Conservation (phyloP, 2,888 invertebrate genomes). For the Horisme vitalbata region DNA sequence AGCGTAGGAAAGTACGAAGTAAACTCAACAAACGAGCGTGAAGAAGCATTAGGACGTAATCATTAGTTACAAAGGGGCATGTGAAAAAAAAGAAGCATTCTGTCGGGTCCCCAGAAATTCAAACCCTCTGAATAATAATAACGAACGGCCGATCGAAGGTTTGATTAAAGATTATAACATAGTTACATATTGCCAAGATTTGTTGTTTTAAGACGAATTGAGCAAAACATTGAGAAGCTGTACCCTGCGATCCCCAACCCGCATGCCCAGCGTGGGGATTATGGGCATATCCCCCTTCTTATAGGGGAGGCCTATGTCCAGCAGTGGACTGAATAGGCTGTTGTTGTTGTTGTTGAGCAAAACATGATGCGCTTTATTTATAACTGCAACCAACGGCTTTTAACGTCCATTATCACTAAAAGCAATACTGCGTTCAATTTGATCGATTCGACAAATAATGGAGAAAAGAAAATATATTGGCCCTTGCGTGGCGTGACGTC, state of each 20-base stretch:
- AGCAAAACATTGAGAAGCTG: no score
- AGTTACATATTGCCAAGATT: background rate
- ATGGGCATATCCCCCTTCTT: no score
- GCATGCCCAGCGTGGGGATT: no score
- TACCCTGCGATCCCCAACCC: no score
- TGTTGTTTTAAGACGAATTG: background rate
- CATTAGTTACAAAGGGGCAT: slow-evolving; percentile 28
- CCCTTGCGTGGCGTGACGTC: slow-evolving; percentile 49
- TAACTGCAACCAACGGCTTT: slow-evolving; percentile 21
- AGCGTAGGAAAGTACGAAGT: slow-evolving; percentile 55
- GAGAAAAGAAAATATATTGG: slow-evolving; percentile 61
- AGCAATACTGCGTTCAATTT: slow-evolving; percentile 40
- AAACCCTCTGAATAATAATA: slow-evolving; percentile 26
- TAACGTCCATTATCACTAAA: slow-evolving; percentile 33
- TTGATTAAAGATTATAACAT: background rate
- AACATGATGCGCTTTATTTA: slow-evolving; percentile 8
- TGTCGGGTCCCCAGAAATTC: slow-evolving; percentile 28
- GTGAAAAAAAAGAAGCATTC: slow-evolving; percentile 45
- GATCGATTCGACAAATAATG: slow-evolving; percentile 63
- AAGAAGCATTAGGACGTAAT: slow-evolving; percentile 47
- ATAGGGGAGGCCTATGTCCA: no score
- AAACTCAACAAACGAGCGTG: slow-evolving; percentile 63
- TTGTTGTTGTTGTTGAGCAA: no score
- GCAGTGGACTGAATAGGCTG: no score
- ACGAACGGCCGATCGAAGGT: slow-evolving; percentile 8